Base-by-base conservation (phyloP, 2,113 vertebrate genomes). In the Entelurus aequoreus region DNA sequence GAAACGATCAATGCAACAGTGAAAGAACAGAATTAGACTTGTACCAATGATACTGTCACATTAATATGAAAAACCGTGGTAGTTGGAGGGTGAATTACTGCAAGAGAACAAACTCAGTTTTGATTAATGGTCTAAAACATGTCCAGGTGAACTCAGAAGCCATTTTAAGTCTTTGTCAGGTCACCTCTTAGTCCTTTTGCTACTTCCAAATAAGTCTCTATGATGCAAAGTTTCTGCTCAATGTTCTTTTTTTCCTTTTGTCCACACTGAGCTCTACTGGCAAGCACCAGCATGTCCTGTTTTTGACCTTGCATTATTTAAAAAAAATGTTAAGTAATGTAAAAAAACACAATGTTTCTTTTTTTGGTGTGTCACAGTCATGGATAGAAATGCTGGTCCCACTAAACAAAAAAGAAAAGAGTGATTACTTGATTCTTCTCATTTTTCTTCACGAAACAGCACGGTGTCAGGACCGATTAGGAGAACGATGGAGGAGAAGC, bases 371-470 rank as follows among this genome's bases (percentile, higher is more conserved):
- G 37, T 56, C 54, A 42, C 54, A 56, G 54, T 56, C 54, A 11
- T 19, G 54, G 54, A 56, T 42, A 15, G n/a, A 38, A 36, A 38
- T 55, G 15, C 8, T 76, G 79, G 68, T 70, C 65, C 66, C 73
- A 78, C 59, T 54, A 2, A 72, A 80, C 71, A 78, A 42, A 4
- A 28, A 28, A 28, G 10, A 42, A 42, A 70, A 71, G 71, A 84
- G 72, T 78, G 72, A 84, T 81, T 64, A 55, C 77, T 86, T 84
- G 79, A 78, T 88, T 84, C 74, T 77, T 55, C 64, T 61, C 68
- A 83, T 84, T 83, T 81, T 75, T 60, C 68, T 71, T 74, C 69
- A 74, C 71, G 84, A 74, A 77, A 78, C 75, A 76, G 70, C 73
- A 70, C 61, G 56, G 66, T 72, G 76, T 86, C 79, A 78, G 68